Evolutionary conservation across 2,888 invertebrate species (phyloP), one percentile per base, ranked within the genome.

Genomic region (Melolontha melolontha): DNA sequence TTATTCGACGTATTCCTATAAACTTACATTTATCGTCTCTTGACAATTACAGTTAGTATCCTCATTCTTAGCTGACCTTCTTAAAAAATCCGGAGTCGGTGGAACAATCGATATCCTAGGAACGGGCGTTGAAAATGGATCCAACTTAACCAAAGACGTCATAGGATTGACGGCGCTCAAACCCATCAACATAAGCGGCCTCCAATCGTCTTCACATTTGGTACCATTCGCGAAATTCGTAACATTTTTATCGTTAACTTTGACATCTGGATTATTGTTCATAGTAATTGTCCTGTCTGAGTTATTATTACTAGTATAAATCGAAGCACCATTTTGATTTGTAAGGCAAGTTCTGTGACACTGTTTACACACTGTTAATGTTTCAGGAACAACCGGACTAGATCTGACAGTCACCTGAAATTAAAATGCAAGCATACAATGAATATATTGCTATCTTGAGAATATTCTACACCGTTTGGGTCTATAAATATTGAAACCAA

Each of bases 291-390:
- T 51, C 17, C 49, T 27, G 8, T 68, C 64, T 41, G 57, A 64
- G 42, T 68, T 68, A 68, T 68, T 68, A 50, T 68, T 62, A 62
- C 59, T 68, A 39, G 54, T 50, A 22, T 52, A 54, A 57, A 64
- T 64, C 39, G 62, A 52, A 65, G 52, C 65, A 64, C 69, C 69
- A 74, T 86, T 87, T 70, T 86, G 86, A 77, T 86, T 86, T 6
- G 87, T 87, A 72, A 90, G 87, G 83, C 92, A 92, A 78, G 91
- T 91, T 84, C 90, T 91, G 79, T 92, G 92, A 83, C 92, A 92
- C 82, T 92, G 90, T 73, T 90, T 88, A 83, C 92, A 92, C 65
- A 92, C 90, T 64, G 91, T 88, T 77, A 92, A 86, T 67, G 90
- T 89, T 82, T 92, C 92, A 70, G 90, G 89, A 63, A 89, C 88